A percentile compares a stretch with the other conserved stretches of the same genome.
phyloP scores from a whole-genome alignment of 2,113 vertebrate genomes.

The Rutilus rutilus region DNA sequence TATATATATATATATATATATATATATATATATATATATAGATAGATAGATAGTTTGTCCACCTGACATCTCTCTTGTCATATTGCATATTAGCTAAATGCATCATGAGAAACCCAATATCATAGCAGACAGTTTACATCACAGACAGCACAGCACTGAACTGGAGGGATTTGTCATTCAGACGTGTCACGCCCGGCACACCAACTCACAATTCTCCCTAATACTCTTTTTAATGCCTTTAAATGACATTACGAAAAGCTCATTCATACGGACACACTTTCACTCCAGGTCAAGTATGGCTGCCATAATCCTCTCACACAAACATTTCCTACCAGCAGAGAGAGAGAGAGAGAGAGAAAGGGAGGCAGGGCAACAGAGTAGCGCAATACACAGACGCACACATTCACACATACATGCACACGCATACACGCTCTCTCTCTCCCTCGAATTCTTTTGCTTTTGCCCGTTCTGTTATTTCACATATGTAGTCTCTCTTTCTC shows the following conservation, averaged over 20 bases:
- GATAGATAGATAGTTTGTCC: conserved; percentile 9
- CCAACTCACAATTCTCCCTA: background rate
- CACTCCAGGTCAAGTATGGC: conserved; percentile 41
- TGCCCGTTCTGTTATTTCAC: conserved; percentile 59
- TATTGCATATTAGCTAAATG: conserved; percentile 74
- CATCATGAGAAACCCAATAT: conserved; percentile 65
- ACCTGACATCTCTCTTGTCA: conserved; percentile 44
- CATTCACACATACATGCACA: conserved; percentile 31
- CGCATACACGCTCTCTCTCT: background rate
- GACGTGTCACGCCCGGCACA: background rate
- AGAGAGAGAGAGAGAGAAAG: conserved; percentile 18
- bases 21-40: background rate
- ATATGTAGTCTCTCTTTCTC: conserved; percentile 40
- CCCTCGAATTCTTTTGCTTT: background rate
- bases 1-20: too few relatives aligned
- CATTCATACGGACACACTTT: conserved; percentile 32
- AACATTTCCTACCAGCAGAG: conserved; percentile 32
- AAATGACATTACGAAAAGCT: conserved; percentile 9
- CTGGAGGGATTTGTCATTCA: conserved; percentile 27
- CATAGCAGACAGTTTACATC: conserved; percentile 61
- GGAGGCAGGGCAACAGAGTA: conserved; percentile 9
- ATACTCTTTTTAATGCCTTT: conserved; percentile 17
- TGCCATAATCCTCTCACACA: conserved; percentile 14
- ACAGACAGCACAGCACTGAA: conserved; percentile 51
- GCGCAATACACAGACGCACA: conserved; percentile 16